Conservation (phyloP, 2,888 invertebrate genomes). For the Eudasyphora cyanicolor region DNA sequence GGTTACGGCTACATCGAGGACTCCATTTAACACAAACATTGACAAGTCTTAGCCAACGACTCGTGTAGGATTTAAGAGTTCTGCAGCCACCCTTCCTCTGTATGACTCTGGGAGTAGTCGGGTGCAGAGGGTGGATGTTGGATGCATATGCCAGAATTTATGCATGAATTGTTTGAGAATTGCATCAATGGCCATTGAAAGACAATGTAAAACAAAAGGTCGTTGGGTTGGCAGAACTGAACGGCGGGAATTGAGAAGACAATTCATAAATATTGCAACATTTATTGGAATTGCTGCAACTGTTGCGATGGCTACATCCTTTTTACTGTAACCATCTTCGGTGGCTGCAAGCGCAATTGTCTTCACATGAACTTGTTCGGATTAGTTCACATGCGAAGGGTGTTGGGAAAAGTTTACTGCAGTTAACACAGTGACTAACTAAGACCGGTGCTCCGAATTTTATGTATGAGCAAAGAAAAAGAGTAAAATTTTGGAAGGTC, state of each 20-base stretch:
- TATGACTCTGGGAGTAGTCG: not conserved
- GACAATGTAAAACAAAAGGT: not conserved
- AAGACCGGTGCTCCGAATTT: too few relatives aligned
- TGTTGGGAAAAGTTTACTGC: not conserved
- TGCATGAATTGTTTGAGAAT: conserved; percentile 11
- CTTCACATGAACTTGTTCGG: not conserved
- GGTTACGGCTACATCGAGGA: conserved; percentile 9
- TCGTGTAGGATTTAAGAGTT: conserved; percentile 9
- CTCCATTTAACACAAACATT: conserved; percentile 45
- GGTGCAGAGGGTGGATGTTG: not conserved
- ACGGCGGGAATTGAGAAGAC: not conserved
- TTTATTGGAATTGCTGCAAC: not conserved
- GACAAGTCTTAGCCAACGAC: conserved; percentile 28
- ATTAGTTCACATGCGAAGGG: not conserved
- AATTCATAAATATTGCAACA: conserved; percentile 6
- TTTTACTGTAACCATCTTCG: not conserved
- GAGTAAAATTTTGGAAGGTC: too few relatives aligned
- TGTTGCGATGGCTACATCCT: not conserved
- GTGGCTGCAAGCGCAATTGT: not conserved
- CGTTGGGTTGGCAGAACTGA: not conserved
- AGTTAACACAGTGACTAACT: too few relatives aligned
- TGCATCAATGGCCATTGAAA: conserved; percentile 9
- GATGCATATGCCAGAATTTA: conserved; percentile 1
- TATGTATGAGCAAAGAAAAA: too few relatives aligned
- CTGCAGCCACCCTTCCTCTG: too few relatives aligned